phyloP scores from a whole-genome alignment of 1,140 invertebrate species.

The Hyphantria cunea region DNA sequence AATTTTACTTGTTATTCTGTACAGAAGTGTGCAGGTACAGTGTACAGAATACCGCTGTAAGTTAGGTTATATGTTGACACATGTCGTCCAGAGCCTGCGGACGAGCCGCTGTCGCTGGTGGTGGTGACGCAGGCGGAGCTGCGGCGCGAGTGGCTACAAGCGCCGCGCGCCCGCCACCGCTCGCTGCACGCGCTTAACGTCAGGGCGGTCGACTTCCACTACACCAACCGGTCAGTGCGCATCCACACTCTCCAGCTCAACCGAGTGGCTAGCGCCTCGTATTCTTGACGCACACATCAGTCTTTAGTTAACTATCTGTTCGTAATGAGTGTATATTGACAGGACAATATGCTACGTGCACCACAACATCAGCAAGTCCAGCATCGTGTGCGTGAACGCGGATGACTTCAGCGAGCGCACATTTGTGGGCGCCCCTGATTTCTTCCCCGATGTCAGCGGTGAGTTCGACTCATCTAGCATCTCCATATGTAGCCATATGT shows the following conservation, averaged over 20 bases:
- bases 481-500: too few species aligned
- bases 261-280: slow-evolving; percentile 32
- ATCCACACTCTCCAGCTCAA: too few species aligned
- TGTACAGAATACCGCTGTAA: too few species aligned
- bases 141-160: slow-evolving; percentile 43
- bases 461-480: slow-evolving; percentile 46
- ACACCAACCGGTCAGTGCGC: slow-evolving; percentile 48
- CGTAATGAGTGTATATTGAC: too few species aligned
- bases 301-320: too few species aligned
- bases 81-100: slow-evolving; percentile 40
- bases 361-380: slow-evolving; percentile 80
- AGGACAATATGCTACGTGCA: slow-evolving; percentile 87
- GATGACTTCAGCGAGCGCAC: slow-evolving; percentile 84
- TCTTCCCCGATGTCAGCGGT: slow-evolving; percentile 83
- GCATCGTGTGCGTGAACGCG: slow-evolving; percentile 83
- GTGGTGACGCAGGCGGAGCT: slow-evolving; percentile 54
- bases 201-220: slow-evolving; percentile 56
- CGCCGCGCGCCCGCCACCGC: slow-evolving; percentile 27
- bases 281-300: neutral
- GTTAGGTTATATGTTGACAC: too few species aligned
- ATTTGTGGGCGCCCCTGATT: slow-evolving; percentile 81
- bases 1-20: too few species aligned
- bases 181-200: slow-evolving; percentile 56
- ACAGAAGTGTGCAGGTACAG: too few species aligned
- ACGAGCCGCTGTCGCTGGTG: slow-evolving; percentile 49